Evolutionary conservation across 1,140 invertebrate species (phyloP).

Genomic region (Hydropsyche tenuis): DNA sequence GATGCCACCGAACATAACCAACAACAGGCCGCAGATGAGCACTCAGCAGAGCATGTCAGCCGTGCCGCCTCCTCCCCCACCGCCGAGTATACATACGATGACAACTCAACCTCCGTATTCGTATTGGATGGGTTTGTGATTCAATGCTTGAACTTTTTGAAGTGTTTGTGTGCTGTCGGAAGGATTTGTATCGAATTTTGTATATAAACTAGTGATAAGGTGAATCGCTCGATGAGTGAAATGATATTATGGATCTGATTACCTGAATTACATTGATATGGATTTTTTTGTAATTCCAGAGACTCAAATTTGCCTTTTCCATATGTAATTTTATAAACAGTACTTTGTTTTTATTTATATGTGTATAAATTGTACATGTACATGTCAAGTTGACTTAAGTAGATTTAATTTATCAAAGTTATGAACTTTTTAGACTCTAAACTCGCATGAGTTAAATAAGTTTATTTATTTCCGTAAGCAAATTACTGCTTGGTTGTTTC

Average conservation of each 20-base stretch:
- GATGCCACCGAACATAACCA: conserved; percentile 22
- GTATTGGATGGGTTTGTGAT: conserved; percentile 43
- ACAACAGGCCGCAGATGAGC: conserved; percentile 30
- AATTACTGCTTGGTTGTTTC: not conserved
- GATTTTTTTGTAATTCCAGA: not conserved
- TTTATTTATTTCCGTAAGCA: conserved; percentile 8
- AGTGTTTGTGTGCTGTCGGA: not conserved
- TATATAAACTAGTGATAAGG: not conserved
- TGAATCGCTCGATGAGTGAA: conserved; percentile 3
- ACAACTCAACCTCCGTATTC: conserved; percentile 41
- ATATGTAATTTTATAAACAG: not conserved
- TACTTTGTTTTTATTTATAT: not conserved
- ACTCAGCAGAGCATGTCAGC: conserved; percentile 26
- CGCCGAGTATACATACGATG: conserved; percentile 39
- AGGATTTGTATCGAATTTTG: not conserved
- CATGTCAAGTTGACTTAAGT: too few relatives aligned
- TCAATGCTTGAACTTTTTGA: not conserved
- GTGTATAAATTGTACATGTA: not conserved
- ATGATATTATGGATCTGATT: conserved; percentile 9
- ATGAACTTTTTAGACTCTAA: not conserved
- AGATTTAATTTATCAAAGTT: conserved; percentile 5
- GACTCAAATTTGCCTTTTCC: conserved; percentile 2
- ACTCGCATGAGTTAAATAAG: not conserved
- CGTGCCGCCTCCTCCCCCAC: conserved; percentile 30
- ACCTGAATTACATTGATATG: not conserved